Base-by-base conservation (phyloP, 1,140 invertebrate genomes). In the Polypedilum pembai region DNA sequence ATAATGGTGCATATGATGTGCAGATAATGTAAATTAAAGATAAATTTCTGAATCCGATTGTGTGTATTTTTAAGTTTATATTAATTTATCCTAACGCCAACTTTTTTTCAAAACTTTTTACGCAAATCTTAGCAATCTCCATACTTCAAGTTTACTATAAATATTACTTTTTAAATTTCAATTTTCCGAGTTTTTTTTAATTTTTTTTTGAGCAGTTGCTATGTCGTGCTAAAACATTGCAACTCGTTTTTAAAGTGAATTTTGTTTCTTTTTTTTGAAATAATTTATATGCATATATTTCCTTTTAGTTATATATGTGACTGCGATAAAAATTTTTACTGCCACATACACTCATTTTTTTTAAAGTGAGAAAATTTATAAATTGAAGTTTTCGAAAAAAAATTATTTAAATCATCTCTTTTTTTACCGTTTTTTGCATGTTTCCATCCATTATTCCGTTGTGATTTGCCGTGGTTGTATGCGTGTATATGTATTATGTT, bases 371-470 rank as follows among this genome's bases (percentile, higher is more conserved):
- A 15, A 45, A 8, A 45, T 12, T 56, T n/a, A 56, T n/a, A 56
- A 56, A n/a, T 56, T 56, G 45, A 56, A n/a, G 45, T n/a, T 56
- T 56, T 56, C 12, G n/a, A 56, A n/a, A 56, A 56, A 56, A 56
- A 56, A 56, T 56, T 56, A 3, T 56, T 56, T 12, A 56, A 56
- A 56, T n/a, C 12, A 56, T 56, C n/a, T 56, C n/a, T 15, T 56
- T 56, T 15, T 56, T 56, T 56, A 56, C 45, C 45, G 45, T 56
- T 56, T 45, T 56, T 56, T 56, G 24, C 24, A 33, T 56, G n/a
- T 69, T 69, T 69, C 65, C 65, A 69, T 69, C 65, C 65, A 69
- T 69, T 69, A 69, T 18, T 69, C 65, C 65, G 65, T 69, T 69
- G 45, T 56, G 20, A 21, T 69, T 69, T 69, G 65, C 65, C 20